Base-by-base conservation (phyloP, 2,888 invertebrate species). In the Drosophila hawaiiensis region DNA sequence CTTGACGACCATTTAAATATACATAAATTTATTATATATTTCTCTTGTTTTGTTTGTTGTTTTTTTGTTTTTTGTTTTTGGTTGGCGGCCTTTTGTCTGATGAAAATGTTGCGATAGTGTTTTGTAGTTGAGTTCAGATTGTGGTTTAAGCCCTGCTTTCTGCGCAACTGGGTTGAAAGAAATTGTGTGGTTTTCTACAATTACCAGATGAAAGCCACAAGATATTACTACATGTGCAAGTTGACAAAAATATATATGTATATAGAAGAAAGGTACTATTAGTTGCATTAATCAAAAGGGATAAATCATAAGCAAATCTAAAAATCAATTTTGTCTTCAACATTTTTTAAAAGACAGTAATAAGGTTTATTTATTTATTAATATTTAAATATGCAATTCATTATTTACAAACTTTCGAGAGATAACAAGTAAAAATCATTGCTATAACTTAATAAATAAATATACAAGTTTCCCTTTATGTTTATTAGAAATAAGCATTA, bases 71-170 rank as follows among this genome's bases (percentile, higher is more conserved):
- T 19, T 41, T 12, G 50, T 52, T 35, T 54, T 29, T 2, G 37
- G 55, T 59, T 50, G 19, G 14, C 19, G 9, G 12, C 39, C 39
- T 19, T 47, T 64, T 47, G 12, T 14, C 33, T 62, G 90, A 91
- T 89, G 74, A 68, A 83, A 82, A 71, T 37, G 35, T 60, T 69
- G 62, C 59, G 91, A 87, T 85, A 84, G 59, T 43, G 31, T 9
- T 29, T 25, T 9, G 4, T 63, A 29, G 19, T 12, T 14, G 29
- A n/a, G 16, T 47, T 25, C 47, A 16, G 53, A 58, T 29, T 29
- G 37, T 61, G 10, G 29, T 58, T 83, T 54, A n/a, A 62, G 70
- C 73, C 54, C 63, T 70, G 64, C 16, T 68, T 70, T 60, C 16
- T 83, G 71, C 49, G 2, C 58, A 90, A 76, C 69, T 73, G 69